Base-by-base conservation (phyloP, 2,888 invertebrate species). In the Baccha elongata region DNA sequence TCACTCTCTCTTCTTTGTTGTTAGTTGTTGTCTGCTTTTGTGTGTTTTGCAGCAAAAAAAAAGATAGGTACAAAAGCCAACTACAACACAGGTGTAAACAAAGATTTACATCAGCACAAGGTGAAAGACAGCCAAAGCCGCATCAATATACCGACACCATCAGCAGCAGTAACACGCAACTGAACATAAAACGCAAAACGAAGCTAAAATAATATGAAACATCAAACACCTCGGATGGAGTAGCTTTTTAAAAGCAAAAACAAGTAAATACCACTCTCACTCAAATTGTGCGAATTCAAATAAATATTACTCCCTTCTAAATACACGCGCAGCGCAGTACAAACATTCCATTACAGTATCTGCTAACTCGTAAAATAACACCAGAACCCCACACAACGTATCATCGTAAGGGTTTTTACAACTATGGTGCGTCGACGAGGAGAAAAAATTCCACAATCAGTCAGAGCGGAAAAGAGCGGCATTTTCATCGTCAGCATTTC, bases 61-160 rank as follows among this genome's bases (percentile, higher is more conserved):
- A 48, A 48, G n/a, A 48, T 23, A 48, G 4, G 13, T 17, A 60
- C 15, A 23, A 11, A 42, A 44, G 26, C 29, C 26, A 44, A 42
- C 48, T 53, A 68, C 67, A 74, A 68, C 79, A 80, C 74, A 80
- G 80, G 68, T 80, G 80, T 65, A 65, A 69, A 75, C 69, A 69
- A 50, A 68, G 58, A 69, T 75, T 60, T 69, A 69, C 73, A 73
- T 64, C 37, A 58, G 64, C 55, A 58, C 55, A 53, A 17, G 44
- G 60, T 72, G 42, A 44, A 44, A 17, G 44, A 17, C 17, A 44
- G 10, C 1, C 4, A 40, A 40, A 40, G 8, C n/a, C n/a, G 29
- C 29, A 26, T 3, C 35, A 29, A 44, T n/a, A n/a, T n/a, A n/a
- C n/a, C n/a, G n/a, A 64, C 50, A 32, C 44, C 15, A 40, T 46